Evolutionary conservation across 2,888 invertebrate species (phyloP), one percentile per base, ranked within the genome.

Genomic region (Eupithecia subumbrata): DNA sequence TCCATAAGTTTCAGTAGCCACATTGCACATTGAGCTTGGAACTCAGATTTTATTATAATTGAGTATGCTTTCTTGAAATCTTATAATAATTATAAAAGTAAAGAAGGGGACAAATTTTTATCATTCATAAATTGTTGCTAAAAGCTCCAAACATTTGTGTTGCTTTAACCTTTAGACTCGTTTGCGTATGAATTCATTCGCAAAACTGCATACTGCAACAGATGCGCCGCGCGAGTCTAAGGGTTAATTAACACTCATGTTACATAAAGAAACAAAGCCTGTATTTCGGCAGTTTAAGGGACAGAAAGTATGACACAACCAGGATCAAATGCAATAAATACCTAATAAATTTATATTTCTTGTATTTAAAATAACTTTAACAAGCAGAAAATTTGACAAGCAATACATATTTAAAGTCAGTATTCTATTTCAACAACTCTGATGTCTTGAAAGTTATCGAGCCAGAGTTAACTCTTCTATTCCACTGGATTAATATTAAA

Each of bases 11-110:
- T 76, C 72, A 48, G 86, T 89, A 90, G 90, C 89, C 91, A 90
- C 89, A 90, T 90, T 91, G 90, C 91, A 92, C 91, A 90, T 86
- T 85, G 81, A 86, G 85, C 84, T 84, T 85, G 86, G 82, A 83
- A 86, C 84, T 84, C 84, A 87, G 86, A 86, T 85, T 87, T 82
- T 83, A 85, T 85, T 66, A 86, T 82, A n/a, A 48, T 48, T 90
- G 90, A 92, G 92, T 92, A 92, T 89, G 86, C 85, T 85, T 77
- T 79, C 56, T 56, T 68, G 64, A 69, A 56, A 70, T 34, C 60
- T 14, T 60, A 25, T 60, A 60, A 25, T 60, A 60, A 60, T 14
- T 25, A 11, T 22, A 22, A n/a, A 56, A 56, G 22, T 7, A 56
- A 56, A 22, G 4, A n/a, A 14, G 14, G 60, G 14, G 25, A n/a